Evolutionary conservation across 2,797 vertebrate species (phyloP).

Genomic region (Myotis daubentonii): DNA sequence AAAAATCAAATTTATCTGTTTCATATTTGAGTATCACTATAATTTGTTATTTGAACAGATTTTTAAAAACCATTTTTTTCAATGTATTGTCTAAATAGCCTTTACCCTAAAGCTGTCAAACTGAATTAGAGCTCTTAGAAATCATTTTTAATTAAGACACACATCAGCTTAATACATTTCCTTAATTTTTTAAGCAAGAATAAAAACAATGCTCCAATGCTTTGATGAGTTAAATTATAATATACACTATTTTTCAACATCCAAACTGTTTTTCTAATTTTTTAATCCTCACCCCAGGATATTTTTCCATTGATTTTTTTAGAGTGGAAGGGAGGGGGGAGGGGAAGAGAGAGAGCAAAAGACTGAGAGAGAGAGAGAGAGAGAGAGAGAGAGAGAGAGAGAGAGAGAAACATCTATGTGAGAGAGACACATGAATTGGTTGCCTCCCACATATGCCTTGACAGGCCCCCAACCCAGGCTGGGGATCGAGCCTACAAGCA

Average conservation of each 20-base stretch:
- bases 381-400: too few species aligned
- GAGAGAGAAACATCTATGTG: too few species aligned
- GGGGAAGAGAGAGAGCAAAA: too few species aligned
- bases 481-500: too few species aligned
- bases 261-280: constrained; percentile 19
- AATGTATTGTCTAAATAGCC: constrained; percentile 40
- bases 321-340: too few species aligned
- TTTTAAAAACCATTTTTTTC: constrained; percentile 40
- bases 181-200: constrained; percentile 47
- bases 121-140: constrained; percentile 46
- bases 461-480: too few species aligned
- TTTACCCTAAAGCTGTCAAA: constrained; percentile 43
- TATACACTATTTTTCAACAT: constrained; percentile 45
- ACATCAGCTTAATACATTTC: constrained; percentile 51
- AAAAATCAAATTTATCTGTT: constrained; percentile 48
- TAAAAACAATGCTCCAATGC: neutral
- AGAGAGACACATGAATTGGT: too few species aligned
- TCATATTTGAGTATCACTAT: constrained; percentile 19
- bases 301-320: too few species aligned
- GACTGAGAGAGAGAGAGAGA: too few species aligned
- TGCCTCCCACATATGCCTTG: too few species aligned
- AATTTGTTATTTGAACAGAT: constrained; percentile 44
- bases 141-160: constrained; percentile 59
- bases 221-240: constrained; percentile 30
- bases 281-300: too few species aligned